A percentile compares a stretch with the other conserved stretches of the same genome.
phyloP scores from a whole-genome alignment of 2,797 vertebrate genomes.

The Chlorospingus flavigularis region DNA sequence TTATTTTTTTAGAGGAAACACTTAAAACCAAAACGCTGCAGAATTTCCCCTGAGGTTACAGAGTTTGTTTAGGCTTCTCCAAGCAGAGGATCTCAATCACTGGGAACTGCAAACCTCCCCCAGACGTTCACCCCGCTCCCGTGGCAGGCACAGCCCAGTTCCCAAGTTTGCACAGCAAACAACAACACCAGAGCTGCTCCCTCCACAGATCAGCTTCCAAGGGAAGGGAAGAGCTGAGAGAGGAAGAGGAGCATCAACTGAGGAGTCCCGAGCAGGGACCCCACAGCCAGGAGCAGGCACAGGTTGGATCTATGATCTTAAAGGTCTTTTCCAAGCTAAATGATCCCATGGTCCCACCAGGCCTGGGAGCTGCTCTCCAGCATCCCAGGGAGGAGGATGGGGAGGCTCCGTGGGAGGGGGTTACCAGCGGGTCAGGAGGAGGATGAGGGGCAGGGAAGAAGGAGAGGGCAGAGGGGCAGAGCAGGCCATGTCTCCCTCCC shows the following conservation, averaged over 20 bases:
- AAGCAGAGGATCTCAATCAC: slow-evolving; percentile 28
- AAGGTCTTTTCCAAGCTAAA: neutral
- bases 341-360: neutral
- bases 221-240: rapidly evolving
- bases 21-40: slow-evolving; percentile 32
- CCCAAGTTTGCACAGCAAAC: slow-evolving; percentile 11
- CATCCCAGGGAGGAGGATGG: neutral
- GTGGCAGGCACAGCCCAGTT: rapidly evolving
- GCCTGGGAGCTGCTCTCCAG: neutral
- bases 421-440: neutral
- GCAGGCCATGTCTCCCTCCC: neutral
- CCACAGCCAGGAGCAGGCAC: rapidly evolving
- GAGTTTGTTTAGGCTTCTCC: slow-evolving; percentile 60
- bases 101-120: slow-evolving; percentile 31
- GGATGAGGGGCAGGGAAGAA: neutral
- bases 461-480: neutral
- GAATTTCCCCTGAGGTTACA: slow-evolving; percentile 32
- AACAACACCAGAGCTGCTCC: neutral
- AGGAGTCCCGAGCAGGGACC: neutral
- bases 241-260: neutral
- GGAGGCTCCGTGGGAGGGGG: neutral
- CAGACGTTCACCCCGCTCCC: neutral
- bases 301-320: neutral
- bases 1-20: slow-evolving; percentile 45
- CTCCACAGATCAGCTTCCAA: neutral